Evolutionary conservation across 2,888 invertebrate genomes (phyloP), one percentile per base, ranked within the genome.

Genomic region (Dolichomitus sp.): DNA sequence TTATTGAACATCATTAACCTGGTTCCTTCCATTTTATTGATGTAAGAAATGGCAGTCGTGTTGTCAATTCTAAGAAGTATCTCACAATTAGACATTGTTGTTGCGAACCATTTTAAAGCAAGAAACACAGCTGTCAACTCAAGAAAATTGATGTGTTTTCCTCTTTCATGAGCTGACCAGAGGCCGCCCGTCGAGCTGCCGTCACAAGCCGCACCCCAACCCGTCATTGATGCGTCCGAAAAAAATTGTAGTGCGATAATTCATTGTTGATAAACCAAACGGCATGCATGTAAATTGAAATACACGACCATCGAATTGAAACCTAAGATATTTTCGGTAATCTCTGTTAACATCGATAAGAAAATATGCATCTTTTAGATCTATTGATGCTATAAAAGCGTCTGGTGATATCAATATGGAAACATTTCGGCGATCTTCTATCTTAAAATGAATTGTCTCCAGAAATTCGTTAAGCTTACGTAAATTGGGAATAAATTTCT

Each of bases 151-250:
- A 84, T 84, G 23, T 78, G 63, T 9, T n/a, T 33, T 0, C n/a
- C 19, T 12, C 61, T 5, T 69, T 78, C 70, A 2, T 23, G 23
- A 23, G 23, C 45, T 19, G 33, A 11, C 19, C 50, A 65, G 27
- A 63, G 14, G 0, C 69, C 76, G 33, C 50, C 61, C 0, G 74
- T 50, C 11, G 48, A 50, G 19, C 63, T 48, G 4, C 0, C 40
- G 17, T 52, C 59, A 27, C 70, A 84, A 17, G 48, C 69, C 7
- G 84, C 87, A 9, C 89, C 87, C 88, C 86, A 88, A 9, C 89
- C 87, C 0, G 86, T 74, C 45, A 23, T 45, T 1, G 83, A 85
- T 1, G 84, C 85, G 27, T 85, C 84, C 11, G 80, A 59, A 45
- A 83, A n/a, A 85, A 42, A 84, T 85, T 19, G 59, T 66, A 45